Evolutionary conservation across 1,140 invertebrate genomes (phyloP), one percentile per base, ranked within the genome.

Genomic region (Pemphigus obesinymphae): DNA sequence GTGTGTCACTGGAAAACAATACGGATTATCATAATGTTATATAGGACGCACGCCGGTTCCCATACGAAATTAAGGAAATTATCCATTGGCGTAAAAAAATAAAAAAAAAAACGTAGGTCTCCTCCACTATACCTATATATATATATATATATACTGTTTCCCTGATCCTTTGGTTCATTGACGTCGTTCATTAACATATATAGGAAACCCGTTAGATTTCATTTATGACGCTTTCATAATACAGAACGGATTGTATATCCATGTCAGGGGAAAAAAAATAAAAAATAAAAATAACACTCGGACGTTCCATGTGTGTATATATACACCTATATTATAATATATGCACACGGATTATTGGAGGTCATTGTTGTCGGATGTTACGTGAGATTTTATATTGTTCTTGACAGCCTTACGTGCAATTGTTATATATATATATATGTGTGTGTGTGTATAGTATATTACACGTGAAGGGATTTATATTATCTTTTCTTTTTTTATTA

Each of bases 101-200:
- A n/a, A n/a, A n/a, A n/a, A n/a, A n/a, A n/a, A n/a, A n/a, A n/a
- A n/a, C n/a, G n/a, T n/a, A n/a, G n/a, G n/a, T n/a, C n/a, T n/a
- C n/a, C n/a, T n/a, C n/a, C n/a, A n/a, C n/a, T n/a, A n/a, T n/a
- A n/a, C n/a, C n/a, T n/a, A n/a, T n/a, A n/a, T n/a, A n/a, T n/a
- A n/a, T n/a, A n/a, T n/a, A n/a, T n/a, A n/a, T n/a, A n/a, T 50
- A 37, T 50, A 37, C 8, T 3, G 23, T 75, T 75, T 53, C 48
- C 50, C 72, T 29, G 50, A 55, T 75, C 43, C 72, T 53, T 75
- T 75, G 72, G 72, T 75, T 75, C 72, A 73, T 73, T 73, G 70
- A 73, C 70, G 45, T 73, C 70, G 40, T 73, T 73, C 40, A 73
- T 48, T 73, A 73, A 50, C 70, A 73, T 73, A 34, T 31, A 72